These are phyloP conservation scores for Anthopleura sola DNA, from an alignment of 64 coral and sea anemone species.

Conservation along the genomic window DNA sequence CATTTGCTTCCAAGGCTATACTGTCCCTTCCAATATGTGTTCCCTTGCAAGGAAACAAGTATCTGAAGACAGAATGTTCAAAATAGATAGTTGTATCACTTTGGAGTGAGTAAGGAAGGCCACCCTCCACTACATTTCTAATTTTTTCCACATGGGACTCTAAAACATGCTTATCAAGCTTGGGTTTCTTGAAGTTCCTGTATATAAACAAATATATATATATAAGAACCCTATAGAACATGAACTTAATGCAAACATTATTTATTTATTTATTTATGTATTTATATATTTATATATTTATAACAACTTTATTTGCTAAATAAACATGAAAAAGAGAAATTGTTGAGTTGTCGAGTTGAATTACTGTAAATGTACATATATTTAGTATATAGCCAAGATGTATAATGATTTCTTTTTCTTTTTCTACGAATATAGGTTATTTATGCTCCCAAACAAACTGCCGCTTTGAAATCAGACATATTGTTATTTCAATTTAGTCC, in stretches of 20 bases:
- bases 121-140: constrained; percentile 9
- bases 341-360: constrained; percentile 5
- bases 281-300: too few relatives aligned
- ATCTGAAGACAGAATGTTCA: constrained; percentile 9
- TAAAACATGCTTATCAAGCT: constrained; percentile 1
- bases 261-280: too few relatives aligned
- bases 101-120: background rate
- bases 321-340: background rate
- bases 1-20: constrained; percentile 18
- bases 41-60: constrained; percentile 5
- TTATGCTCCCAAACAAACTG: background rate
- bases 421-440: background rate
- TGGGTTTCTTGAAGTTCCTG: constrained; percentile 8
- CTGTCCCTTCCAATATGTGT: constrained; percentile 2
- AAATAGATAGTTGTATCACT: constrained; percentile 11
- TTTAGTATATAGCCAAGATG: background rate
- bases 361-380: background rate
- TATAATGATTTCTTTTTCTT: background rate
- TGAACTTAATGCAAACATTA: background rate
- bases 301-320: too few relatives aligned
- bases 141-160: constrained; percentile 12
- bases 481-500: background rate
- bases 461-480: background rate
- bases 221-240: background rate
- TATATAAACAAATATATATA: background rate